Percentiles rank a stretch among this genome's conserved stretches.
phyloP scores from a whole-genome alignment of 2,113 vertebrate species.

The Todiramphus saurophagus region DNA sequence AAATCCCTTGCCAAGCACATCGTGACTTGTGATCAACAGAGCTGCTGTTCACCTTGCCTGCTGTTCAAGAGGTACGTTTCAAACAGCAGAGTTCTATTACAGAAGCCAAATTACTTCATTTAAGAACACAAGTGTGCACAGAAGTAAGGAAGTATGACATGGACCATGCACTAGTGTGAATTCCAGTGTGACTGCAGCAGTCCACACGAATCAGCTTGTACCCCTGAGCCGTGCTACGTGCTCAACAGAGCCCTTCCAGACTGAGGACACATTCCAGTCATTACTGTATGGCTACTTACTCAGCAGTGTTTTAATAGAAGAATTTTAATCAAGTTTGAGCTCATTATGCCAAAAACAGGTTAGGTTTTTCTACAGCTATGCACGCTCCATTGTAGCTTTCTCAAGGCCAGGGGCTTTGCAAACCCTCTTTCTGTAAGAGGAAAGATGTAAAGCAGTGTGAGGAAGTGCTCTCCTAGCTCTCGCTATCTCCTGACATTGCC shows the following conservation, averaged over 20 bases:
- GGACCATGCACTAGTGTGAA: not conserved
- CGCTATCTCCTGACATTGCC: not conserved
- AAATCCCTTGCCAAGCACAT: not conserved
- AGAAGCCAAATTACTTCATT: not conserved
- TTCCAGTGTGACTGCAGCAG: not conserved
- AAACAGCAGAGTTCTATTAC: not conserved
- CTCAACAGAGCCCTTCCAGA: not conserved
- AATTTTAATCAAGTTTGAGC: conserved; percentile 52
- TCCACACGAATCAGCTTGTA: not conserved
- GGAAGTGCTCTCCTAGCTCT: not conserved
- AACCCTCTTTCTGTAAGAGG: not conserved
- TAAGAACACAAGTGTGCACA: not conserved
- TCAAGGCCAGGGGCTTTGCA: not conserved
- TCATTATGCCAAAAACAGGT: not conserved
- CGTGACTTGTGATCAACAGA: not conserved
- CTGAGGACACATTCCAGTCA: conserved; percentile 20
- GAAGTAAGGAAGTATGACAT: not conserved
- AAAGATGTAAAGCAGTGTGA: not conserved
- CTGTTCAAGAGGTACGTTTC: not conserved
- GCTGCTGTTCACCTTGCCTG: not conserved
- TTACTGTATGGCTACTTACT: conserved; percentile 19
- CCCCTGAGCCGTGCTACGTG: not conserved
- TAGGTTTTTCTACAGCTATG: not conserved
- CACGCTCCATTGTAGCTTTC: not conserved
- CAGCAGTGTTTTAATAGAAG: not conserved